A percentile compares a stretch with the other conserved stretches of the same genome.
phyloP scores from a whole-genome alignment of 2,888 invertebrate genomes.

The Amblyteles armatorius region DNA sequence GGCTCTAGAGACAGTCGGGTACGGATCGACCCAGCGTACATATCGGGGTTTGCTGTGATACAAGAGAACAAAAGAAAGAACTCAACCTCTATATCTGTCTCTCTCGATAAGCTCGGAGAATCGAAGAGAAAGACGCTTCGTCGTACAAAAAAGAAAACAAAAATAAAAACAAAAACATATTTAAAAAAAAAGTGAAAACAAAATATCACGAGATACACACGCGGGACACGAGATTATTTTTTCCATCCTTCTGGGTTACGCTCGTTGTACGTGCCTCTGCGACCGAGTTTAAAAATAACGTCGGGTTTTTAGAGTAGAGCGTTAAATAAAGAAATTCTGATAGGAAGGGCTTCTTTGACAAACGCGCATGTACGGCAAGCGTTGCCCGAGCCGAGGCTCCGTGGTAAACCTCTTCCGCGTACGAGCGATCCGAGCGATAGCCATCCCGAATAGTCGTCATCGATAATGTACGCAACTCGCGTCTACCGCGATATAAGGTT shows the following conservation, averaged over 20 bases:
- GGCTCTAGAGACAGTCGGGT: constrained; percentile 58
- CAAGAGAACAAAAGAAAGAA: background rate
- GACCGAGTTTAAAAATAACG: constrained; percentile 5
- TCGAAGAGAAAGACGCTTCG: constrained; percentile 14
- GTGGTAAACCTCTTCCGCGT: background rate
- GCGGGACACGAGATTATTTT: constrained; percentile 1
- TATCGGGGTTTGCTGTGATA: background rate
- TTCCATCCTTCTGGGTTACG: background rate
- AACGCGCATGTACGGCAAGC: background rate
- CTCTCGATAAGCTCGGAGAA: background rate
- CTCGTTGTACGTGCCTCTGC: background rate
- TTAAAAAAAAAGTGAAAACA: constrained; percentile 6
- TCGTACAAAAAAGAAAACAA: background rate
- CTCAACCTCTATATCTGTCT: background rate
- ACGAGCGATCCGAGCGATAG: background rate
- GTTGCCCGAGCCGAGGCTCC: background rate
- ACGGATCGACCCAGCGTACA: constrained; percentile 20
- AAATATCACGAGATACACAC: background rate
- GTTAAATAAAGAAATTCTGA: background rate
- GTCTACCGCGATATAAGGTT: constrained; percentile 9
- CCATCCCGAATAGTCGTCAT: background rate
- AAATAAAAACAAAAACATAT: constrained; percentile 15
- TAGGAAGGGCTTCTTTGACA: background rate
- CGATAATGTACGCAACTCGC: background rate
- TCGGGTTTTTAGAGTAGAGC: constrained; percentile 4